A percentile compares a stretch with the other conserved stretches of the same genome.
phyloP scores from a whole-genome alignment of 2,797 vertebrate species.

The Ispidina lecontei region DNA sequence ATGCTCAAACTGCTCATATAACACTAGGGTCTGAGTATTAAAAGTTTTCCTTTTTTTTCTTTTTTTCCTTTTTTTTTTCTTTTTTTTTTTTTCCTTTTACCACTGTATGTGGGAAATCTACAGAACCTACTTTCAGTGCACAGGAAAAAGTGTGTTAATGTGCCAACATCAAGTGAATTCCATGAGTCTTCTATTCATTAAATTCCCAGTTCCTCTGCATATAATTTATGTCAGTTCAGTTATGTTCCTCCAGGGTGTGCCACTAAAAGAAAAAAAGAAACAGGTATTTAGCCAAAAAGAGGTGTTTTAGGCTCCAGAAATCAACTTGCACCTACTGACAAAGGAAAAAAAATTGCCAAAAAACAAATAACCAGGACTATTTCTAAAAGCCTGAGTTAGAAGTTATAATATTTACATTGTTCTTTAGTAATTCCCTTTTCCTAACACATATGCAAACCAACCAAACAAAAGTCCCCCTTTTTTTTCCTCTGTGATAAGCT shows the following conservation, averaged over 20 bases:
- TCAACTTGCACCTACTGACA: conserved; percentile 79
- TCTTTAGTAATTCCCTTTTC: conserved; percentile 43
- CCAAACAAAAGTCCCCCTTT: neutral
- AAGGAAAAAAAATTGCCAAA: conserved; percentile 78
- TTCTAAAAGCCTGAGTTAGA: conserved; percentile 26
- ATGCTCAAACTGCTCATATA: conserved; percentile 35
- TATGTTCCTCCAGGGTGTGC: conserved; percentile 79
- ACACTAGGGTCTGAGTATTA: conserved; percentile 10
- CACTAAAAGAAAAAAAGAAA: conserved; percentile 74
- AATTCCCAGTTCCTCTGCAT: conserved; percentile 70
- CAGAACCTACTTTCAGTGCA: conserved; percentile 68
- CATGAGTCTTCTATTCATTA: conserved; percentile 79
- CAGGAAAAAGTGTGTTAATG: conserved; percentile 77
- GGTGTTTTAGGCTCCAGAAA: conserved; percentile 78
- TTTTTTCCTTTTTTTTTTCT: neutral
- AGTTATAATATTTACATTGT: conserved; percentile 38
- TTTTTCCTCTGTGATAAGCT: neutral
- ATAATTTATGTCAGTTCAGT: conserved; percentile 78
- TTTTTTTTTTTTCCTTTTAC: neutral
- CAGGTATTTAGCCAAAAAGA: conserved; percentile 75
- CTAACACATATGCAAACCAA: conserved; percentile 23
- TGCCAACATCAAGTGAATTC: conserved; percentile 83
- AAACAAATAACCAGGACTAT: conserved; percentile 73
- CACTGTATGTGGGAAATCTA: conserved; percentile 59
- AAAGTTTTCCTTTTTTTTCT: conserved; percentile 17